phyloP scores from a whole-genome alignment of 1,140 invertebrate genomes.

The Drosophila subobscura region DNA sequence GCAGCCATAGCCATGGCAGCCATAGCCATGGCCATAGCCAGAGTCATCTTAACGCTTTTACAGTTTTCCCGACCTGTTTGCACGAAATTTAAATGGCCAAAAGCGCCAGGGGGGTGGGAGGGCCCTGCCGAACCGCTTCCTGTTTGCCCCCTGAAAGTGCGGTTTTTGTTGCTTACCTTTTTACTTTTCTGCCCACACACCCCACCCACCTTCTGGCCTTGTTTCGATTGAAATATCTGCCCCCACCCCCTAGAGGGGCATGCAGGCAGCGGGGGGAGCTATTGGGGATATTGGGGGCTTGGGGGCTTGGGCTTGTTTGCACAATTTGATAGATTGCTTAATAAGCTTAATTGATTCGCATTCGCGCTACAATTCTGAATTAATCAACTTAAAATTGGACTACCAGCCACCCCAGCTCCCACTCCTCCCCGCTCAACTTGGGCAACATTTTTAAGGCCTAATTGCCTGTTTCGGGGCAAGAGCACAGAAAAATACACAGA shows the following conservation, averaged over 20 bases:
- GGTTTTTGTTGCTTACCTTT: conserved; percentile 73
- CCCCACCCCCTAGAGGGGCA: conserved; percentile 19
- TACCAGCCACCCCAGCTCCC: conserved; percentile 5
- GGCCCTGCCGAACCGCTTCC: conserved; percentile 42
- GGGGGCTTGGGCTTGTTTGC: conserved; percentile 47
- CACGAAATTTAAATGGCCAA: conserved; percentile 78
- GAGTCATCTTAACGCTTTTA: conserved; percentile 78
- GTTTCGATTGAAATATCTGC: conserved; percentile 60
- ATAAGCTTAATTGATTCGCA: conserved; percentile 82
- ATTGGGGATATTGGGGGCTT: background rate
- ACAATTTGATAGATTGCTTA: conserved; percentile 81
- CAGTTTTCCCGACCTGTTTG: conserved; percentile 79
- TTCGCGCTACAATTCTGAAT: conserved; percentile 71
- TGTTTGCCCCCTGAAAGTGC: conserved; percentile 65
- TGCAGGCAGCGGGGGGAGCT: background rate
- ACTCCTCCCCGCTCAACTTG: conserved; percentile 10
- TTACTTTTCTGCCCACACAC: conserved; percentile 34
- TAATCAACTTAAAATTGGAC: conserved; percentile 73
- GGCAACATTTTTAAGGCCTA: conserved; percentile 37
- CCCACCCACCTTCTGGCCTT: conserved; percentile 1
- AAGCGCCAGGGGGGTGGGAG: conserved; percentile 5
- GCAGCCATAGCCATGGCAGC: conserved; percentile 27
- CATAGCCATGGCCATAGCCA: conserved; percentile 15
- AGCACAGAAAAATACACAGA: conserved; percentile 16
- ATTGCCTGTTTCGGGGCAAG: conserved; percentile 21